phyloP scores from a whole-genome alignment of 2,113 vertebrate species.

The Urocynchramus pylzowi region DNA sequence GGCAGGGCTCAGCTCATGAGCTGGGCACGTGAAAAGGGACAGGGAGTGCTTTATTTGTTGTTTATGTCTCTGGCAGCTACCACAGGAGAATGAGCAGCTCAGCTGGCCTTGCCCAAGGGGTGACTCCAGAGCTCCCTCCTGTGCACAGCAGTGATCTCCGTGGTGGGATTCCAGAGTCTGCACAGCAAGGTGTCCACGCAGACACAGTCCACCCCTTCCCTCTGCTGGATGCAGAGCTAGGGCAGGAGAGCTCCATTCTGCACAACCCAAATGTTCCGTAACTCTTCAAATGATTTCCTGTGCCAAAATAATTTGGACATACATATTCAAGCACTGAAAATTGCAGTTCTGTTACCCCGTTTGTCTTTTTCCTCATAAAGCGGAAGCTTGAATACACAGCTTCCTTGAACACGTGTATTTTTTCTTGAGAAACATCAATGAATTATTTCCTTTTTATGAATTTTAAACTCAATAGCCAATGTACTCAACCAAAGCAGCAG shows the following conservation, averaged over 20 bases:
- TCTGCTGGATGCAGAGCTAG: not conserved
- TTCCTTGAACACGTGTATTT: not conserved
- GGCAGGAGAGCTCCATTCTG: not conserved
- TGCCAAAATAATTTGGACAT: not conserved
- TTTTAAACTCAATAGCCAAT: not conserved
- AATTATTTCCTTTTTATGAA: not conserved
- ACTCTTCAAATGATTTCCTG: not conserved
- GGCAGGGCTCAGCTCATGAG: not conserved
- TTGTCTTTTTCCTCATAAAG: not conserved
- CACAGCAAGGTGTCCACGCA: not conserved
- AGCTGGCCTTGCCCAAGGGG: not conserved
- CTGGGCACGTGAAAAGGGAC: not conserved
- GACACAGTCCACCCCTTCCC: not conserved
- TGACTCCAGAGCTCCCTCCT: not conserved
- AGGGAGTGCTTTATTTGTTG: not conserved
- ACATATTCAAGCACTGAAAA: not conserved
- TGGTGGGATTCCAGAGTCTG: not conserved
- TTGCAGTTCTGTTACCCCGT: not conserved
- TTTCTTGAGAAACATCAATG: not conserved
- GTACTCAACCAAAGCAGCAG: not conserved
- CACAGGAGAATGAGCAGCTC: not conserved
- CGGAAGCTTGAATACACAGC: not conserved
- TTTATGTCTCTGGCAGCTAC: not conserved
- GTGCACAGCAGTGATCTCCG: accelerated
- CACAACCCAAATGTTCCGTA: not conserved